Percentiles rank a stretch among this genome's conserved stretches.
Conservation (phyloP, 2,113 vertebrate genomes). For the Ursus arctos region DNA sequence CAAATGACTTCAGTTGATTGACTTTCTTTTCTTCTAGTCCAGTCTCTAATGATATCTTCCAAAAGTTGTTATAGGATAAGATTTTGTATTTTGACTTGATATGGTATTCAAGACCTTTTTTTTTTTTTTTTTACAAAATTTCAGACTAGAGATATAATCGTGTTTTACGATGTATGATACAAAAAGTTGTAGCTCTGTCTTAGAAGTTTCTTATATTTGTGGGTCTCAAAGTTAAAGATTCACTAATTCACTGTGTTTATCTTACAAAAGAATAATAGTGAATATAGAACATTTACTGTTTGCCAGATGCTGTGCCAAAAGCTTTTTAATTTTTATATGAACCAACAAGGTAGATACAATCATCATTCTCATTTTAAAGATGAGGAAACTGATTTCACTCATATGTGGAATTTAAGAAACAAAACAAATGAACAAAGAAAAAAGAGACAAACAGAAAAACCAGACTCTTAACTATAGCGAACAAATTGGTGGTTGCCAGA, state of each 20-base stretch:
- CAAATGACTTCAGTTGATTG: not conserved
- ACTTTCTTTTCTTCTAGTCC: not conserved
- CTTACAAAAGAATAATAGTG: not conserved
- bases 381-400: not conserved
- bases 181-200: not conserved
- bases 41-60: not conserved
- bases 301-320: not conserved
- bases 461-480: not conserved
- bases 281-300: not conserved
- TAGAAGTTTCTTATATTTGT: not conserved
- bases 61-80: not conserved
- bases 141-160: not conserved
- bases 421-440: not conserved
- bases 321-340: not conserved
- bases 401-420: not conserved
- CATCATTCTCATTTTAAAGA: not conserved
- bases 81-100: slow-evolving; percentile 38
- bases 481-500: not conserved
- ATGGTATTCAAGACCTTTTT: not conserved
- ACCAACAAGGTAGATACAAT: not conserved
- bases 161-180: not conserved
- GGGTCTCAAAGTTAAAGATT: not conserved
- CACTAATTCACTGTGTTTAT: not conserved
- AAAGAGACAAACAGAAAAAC: not conserved
- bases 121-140: slow-evolving; percentile 31